Evolutionary conservation across 2,113 vertebrate species (phyloP).

Genomic region (Gymnocephalus cernua): DNA sequence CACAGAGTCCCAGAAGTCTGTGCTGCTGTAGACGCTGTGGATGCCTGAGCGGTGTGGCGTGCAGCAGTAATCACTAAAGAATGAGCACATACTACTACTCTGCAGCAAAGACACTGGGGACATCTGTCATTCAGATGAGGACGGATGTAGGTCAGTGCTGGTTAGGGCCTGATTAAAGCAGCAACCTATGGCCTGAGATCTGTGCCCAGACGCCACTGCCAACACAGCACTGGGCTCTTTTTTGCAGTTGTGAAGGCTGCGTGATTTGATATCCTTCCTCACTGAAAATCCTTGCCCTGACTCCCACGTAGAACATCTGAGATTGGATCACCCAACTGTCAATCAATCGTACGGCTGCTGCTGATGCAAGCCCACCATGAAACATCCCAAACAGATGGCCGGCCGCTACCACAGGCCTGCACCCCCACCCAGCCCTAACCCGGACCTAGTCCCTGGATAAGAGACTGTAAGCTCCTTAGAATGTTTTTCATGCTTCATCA

Average conservation of each 20-base stretch:
- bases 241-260: constrained; percentile 18
- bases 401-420: constrained; percentile 59
- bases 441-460: constrained; percentile 66
- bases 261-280: constrained; percentile 41
- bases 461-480: constrained; percentile 83
- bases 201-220: not conserved
- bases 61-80: constrained; percentile 65
- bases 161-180: constrained; percentile 70
- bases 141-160: constrained; percentile 76
- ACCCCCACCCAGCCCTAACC: constrained; percentile 64
- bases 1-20: not conserved
- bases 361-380: constrained; percentile 72
- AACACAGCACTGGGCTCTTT: constrained; percentile 39
- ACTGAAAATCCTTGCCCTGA: constrained; percentile 7
- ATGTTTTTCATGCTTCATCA: constrained; percentile 75
- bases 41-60: constrained; percentile 45
- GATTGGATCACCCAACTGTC: constrained; percentile 78
- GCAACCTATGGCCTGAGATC: constrained; percentile 50
- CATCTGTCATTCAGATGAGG: constrained; percentile 79
- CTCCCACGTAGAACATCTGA: constrained; percentile 45
- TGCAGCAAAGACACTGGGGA: constrained; percentile 63
- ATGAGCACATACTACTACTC: constrained; percentile 54
- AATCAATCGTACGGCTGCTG: constrained; percentile 68
- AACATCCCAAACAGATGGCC: constrained; percentile 83
- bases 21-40: constrained; percentile 22